A percentile compares a stretch with the other conserved stretches of the same genome.
Evolutionary conservation across 1,140 invertebrate species (phyloP).

Genomic region (Caerostris darwini): DNA sequence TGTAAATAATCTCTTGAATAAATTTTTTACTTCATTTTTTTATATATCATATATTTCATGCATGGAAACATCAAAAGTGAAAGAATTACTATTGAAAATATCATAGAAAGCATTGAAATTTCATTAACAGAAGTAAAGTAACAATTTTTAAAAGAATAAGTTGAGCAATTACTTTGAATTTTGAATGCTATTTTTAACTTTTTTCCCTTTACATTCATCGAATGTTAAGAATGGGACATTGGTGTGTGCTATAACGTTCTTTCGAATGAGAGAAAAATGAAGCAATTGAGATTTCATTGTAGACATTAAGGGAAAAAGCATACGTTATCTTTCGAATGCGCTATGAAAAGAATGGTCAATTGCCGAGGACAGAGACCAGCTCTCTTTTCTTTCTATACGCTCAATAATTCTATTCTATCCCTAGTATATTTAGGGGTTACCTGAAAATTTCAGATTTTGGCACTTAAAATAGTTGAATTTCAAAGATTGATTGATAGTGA

Average conservation of each 20-base stretch:
- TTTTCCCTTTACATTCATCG: neutral
- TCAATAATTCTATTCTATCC: constrained; percentile 24
- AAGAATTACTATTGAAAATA: too few species aligned
- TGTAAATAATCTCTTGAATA: too few species aligned
- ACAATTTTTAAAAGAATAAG: too few species aligned
- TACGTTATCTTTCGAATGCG: constrained; percentile 50
- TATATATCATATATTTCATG: too few species aligned
- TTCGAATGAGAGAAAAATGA: neutral
- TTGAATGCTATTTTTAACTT: neutral
- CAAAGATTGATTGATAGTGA: too few species aligned
- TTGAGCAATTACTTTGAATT: too few species aligned
- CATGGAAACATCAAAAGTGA: too few species aligned
- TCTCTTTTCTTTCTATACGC: constrained; percentile 18
- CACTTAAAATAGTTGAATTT: too few species aligned
- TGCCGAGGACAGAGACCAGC: constrained; percentile 5
- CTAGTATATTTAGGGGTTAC: neutral
- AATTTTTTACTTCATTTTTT: too few species aligned
- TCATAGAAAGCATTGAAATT: too few species aligned
- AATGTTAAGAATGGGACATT: neutral
- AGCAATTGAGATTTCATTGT: constrained; percentile 39
- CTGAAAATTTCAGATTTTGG: neutral
- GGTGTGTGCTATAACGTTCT: neutral
- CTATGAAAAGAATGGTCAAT: constrained; percentile 57
- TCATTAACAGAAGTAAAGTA: too few species aligned
- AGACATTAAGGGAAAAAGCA: constrained; percentile 52